Percentiles rank a stretch among this genome's conserved stretches.
Evolutionary conservation across 2,888 invertebrate species (phyloP).

Genomic region (Tetropium fuscum): DNA sequence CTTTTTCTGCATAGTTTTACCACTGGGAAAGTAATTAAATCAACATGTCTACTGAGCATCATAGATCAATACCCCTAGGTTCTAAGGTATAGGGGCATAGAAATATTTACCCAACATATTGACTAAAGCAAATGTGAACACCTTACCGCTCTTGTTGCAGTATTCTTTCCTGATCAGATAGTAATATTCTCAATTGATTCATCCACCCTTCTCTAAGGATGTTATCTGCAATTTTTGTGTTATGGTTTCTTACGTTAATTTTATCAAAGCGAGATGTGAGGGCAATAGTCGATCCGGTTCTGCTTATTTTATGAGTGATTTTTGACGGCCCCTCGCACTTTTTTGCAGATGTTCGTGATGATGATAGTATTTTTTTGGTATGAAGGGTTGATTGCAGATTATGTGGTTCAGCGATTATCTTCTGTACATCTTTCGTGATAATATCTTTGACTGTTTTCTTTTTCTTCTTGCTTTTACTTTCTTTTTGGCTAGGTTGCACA

Average conservation of each 20-base stretch:
- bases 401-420: slow-evolving; percentile 22
- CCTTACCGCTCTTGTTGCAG: slow-evolving; percentile 75
- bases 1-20: no score
- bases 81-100: no score
- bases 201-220: slow-evolving; percentile 68
- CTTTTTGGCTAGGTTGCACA: slow-evolving; percentile 18
- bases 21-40: no score
- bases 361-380: slow-evolving; percentile 41
- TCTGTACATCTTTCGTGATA: slow-evolving; percentile 4
- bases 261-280: slow-evolving; percentile 67
- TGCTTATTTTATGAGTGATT: slow-evolving; percentile 56
- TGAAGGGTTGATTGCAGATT: slow-evolving; percentile 37
- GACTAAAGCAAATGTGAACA: no score
- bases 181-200: slow-evolving; percentile 70
- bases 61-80: no score
- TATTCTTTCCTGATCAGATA: slow-evolving; percentile 69
- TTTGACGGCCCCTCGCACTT: slow-evolving; percentile 41
- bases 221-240: slow-evolving; percentile 58
- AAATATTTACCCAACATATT: no score
- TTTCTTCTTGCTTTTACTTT: slow-evolving; percentile 1
- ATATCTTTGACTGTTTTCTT: slow-evolving; percentile 8
- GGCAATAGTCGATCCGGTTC: slow-evolving; percentile 60
- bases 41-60: no score
- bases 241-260: slow-evolving; percentile 24
- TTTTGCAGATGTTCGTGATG: background rate